Percentiles rank a stretch among this genome's conserved stretches.
Evolutionary conservation across 1,140 invertebrate species (phyloP).

Genomic region (Drosophila ohnishii): DNA sequence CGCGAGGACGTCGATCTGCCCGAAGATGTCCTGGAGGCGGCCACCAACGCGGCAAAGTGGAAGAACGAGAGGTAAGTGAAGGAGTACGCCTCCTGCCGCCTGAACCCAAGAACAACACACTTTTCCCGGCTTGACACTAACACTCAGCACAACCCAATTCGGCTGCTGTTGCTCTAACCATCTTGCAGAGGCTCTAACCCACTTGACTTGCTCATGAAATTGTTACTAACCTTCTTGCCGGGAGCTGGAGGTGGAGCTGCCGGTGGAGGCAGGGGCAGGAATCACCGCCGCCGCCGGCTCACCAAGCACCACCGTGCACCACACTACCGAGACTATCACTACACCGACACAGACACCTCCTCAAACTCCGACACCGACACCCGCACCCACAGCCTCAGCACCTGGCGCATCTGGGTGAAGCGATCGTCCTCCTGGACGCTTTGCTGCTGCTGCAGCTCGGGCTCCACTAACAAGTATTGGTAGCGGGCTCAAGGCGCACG

Average conservation of each 20-base stretch:
- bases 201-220: slow-evolving; percentile 74
- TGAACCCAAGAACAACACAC: slow-evolving; percentile 11
- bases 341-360: slow-evolving; percentile 62
- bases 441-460: slow-evolving; percentile 63
- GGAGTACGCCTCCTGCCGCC: neutral
- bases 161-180: slow-evolving; percentile 50
- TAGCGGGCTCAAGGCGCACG: slow-evolving; percentile 48
- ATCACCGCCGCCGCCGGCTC: slow-evolving; percentile 27
- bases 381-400: slow-evolving; percentile 27
- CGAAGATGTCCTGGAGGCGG: slow-evolving; percentile 69
- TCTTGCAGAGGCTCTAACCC: slow-evolving; percentile 76
- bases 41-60: slow-evolving; percentile 55
- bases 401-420: slow-evolving; percentile 28
- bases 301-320: slow-evolving; percentile 49
- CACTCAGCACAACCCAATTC: slow-evolving; percentile 37
- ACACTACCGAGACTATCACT: slow-evolving; percentile 68
- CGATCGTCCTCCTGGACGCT: slow-evolving; percentile 54
- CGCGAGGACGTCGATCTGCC: slow-evolving; percentile 78
- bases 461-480: slow-evolving; percentile 59
- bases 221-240: slow-evolving; percentile 78
- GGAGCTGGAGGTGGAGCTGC: slow-evolving; percentile 48
- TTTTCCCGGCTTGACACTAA: slow-evolving; percentile 53
- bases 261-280: slow-evolving; percentile 27
- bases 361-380: slow-evolving; percentile 2
- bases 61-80: slow-evolving; percentile 73